Conservation (phyloP, 37 sponge, comb jelly and placozoan species). For the Crambe crambe region DNA sequence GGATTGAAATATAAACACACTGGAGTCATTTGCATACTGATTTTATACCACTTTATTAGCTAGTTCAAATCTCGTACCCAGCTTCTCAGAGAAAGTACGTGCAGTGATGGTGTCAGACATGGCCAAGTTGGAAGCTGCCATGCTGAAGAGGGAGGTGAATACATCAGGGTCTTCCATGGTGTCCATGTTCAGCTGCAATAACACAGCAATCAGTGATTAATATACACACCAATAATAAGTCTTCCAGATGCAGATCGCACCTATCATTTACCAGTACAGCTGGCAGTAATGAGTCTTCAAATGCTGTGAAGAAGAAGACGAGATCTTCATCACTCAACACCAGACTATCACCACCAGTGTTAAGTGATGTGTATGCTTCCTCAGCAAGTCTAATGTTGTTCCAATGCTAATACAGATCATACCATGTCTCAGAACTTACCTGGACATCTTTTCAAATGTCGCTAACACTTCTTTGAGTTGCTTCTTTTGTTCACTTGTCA, state of each 20-base stretch:
- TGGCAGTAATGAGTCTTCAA: slow-evolving; percentile 41
- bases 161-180: slow-evolving; percentile 14
- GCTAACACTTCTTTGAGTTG: neutral
- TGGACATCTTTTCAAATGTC: neutral
- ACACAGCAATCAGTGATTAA: neutral
- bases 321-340: neutral
- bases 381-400: neutral
- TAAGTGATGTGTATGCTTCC: neutral
- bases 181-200: slow-evolving; percentile 12
- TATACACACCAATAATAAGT: neutral
- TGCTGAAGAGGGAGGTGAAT: slow-evolving; percentile 9
- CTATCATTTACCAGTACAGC: slow-evolving; percentile 48
- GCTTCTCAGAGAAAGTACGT: neutral
- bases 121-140: slow-evolving; percentile 14
- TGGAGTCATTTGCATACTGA: neutral
- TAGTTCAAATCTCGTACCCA: neutral
- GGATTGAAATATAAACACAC: neutral
- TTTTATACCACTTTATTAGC: neutral
- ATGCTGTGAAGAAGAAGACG: slow-evolving; percentile 19
- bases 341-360: neutral
- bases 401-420: neutral
- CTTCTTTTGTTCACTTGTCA: neutral
- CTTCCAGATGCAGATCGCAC: no score
- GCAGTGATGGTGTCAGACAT: neutral
- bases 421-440: neutral